These are phyloP conservation scores for Xenops minutus DNA, from an alignment of 2,797 vertebrate genomes.

Conservation along the genomic window DNA sequence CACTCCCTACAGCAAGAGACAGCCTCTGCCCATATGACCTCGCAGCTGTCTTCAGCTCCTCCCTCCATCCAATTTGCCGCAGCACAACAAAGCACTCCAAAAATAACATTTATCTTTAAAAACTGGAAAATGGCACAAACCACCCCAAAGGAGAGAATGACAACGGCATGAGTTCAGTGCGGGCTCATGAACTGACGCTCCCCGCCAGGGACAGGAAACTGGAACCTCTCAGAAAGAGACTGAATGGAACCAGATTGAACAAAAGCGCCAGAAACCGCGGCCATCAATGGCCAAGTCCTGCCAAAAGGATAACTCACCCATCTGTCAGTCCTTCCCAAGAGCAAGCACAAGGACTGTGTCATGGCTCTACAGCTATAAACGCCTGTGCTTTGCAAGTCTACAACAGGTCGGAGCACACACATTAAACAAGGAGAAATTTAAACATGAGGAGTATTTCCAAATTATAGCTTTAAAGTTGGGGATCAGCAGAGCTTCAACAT, in stretches of 20 bases:
- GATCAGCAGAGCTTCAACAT: background rate
- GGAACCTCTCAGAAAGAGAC: conserved; percentile 2
- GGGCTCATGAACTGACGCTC: background rate
- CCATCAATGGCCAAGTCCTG: background rate
- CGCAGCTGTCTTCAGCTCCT: background rate
- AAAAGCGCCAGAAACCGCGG: conserved; percentile 14
- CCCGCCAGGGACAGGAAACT: conserved; percentile 45
- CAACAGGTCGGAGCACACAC: background rate
- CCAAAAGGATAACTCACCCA: background rate
- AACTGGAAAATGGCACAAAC: conserved; percentile 59
- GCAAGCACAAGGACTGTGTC: background rate
- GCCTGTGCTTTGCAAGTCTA: background rate
- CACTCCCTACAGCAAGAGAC: background rate
- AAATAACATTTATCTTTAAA: conserved; percentile 51
- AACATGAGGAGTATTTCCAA: background rate
- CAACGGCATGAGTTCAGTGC: conserved; percentile 17
- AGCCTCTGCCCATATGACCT: background rate
- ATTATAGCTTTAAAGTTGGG: background rate
- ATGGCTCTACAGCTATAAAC: background rate
- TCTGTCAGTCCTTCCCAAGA: background rate
- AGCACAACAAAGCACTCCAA: conserved; percentile 41
- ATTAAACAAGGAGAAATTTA: background rate
- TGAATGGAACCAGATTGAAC: background rate
- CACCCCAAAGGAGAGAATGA: conserved; percentile 49
- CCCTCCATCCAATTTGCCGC: background rate